Evolutionary conservation across 2,888 invertebrate species (phyloP).

Genomic region (Oligia strigilis): DNA sequence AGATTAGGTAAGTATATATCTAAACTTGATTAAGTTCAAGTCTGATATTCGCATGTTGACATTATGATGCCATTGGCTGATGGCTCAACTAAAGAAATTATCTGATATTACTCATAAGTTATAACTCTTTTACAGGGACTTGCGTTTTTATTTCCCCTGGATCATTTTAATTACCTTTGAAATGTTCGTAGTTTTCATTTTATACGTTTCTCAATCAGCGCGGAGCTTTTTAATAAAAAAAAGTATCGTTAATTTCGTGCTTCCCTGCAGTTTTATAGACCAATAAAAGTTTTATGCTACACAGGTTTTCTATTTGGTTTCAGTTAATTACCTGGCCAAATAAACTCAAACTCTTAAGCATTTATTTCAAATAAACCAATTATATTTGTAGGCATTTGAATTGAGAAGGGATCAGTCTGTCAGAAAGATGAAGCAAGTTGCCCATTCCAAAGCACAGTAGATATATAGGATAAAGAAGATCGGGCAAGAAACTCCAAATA

Average conservation of each 20-base stretch:
- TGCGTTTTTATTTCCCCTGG: not conserved
- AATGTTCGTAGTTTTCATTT: constrained; percentile 30
- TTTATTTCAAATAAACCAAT: not conserved
- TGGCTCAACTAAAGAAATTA: not conserved
- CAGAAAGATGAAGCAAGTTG: not conserved
- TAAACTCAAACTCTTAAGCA: not conserved
- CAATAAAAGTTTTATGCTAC: constrained; percentile 20
- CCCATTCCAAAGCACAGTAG: not conserved
- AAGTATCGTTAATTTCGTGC: constrained; percentile 13
- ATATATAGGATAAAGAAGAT: not conserved
- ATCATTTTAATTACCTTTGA: constrained; percentile 30
- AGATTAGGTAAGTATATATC: no score
- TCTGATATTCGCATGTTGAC: not conserved
- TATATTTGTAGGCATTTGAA: not conserved
- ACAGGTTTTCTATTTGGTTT: constrained; percentile 19
- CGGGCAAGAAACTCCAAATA: not conserved
- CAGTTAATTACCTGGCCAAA: not conserved
- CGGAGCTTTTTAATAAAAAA: constrained; percentile 14
- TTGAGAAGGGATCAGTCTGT: not conserved
- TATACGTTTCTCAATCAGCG: constrained; percentile 37
- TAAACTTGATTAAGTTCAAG: not conserved
- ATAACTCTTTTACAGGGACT: not conserved
- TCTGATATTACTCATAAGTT: not conserved
- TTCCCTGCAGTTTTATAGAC: constrained; percentile 21
- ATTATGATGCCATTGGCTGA: not conserved